Evolutionary conservation across 2,888 invertebrate genomes (phyloP).

Genomic region (Phortica okadai): DNA sequence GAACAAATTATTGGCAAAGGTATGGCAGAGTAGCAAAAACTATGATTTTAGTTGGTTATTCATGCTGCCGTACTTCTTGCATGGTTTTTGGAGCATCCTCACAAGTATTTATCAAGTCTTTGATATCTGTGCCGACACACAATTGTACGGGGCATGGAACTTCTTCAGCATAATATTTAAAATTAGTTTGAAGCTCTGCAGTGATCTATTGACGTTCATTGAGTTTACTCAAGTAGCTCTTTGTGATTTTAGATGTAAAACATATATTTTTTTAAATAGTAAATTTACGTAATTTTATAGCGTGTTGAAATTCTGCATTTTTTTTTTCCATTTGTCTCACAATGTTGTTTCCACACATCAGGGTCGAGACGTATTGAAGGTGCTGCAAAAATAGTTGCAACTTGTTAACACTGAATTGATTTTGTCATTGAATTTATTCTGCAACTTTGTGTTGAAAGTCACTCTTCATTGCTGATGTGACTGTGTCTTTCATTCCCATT

Average conservation of each 20-base stretch:
- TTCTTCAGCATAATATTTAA: background rate
- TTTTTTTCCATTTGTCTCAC: background rate
- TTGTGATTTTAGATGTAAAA: background rate
- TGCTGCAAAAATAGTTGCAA: constrained; percentile 14
- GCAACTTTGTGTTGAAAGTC: background rate
- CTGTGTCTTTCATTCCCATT: constrained; percentile 7
- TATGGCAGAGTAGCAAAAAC: background rate
- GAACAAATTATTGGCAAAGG: background rate
- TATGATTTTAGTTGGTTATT: background rate
- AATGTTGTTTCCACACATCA: background rate
- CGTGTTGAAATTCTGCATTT: too few relatives aligned
- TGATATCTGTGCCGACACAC: background rate
- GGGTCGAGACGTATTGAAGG: background rate
- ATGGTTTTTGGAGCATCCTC: background rate
- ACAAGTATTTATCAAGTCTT: background rate
- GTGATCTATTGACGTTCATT: background rate
- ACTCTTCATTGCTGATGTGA: background rate
- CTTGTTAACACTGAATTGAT: constrained; percentile 25
- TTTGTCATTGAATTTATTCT: constrained; percentile 19
- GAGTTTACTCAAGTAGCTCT: background rate
- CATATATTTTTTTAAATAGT: background rate
- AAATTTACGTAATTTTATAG: background rate
- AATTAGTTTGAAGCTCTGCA: background rate
- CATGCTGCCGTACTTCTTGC: background rate
- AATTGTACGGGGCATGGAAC: background rate